Evolutionary conservation across 2,113 vertebrate genomes (phyloP), one percentile per base, ranked within the genome.

Genomic region (Cryptotis parvus): DNA sequence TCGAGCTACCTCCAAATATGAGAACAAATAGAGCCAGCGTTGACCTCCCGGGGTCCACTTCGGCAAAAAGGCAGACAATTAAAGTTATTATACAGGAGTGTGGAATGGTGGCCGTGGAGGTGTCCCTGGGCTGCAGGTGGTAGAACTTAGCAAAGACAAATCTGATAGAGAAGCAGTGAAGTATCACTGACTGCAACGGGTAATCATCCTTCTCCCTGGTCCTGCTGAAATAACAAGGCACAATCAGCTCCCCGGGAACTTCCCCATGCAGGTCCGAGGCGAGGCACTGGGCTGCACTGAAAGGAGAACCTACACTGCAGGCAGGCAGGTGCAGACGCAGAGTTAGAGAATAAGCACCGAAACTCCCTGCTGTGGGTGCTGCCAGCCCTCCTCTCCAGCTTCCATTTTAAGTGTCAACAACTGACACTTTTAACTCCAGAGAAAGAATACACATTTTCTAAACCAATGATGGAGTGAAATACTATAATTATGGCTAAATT

Each of bases 61-160:
- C 77, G 93, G 89, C 81, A 87, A 91, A 92, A n/a, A 92, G 74
- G 81, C 76, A 82, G n/a, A 63, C 31, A 43, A 41, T 89, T 82
- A 66, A 90, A 82, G 37, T 66, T 41, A 85, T 68, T 27, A 10
- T 22, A 4, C 22, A 41, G 68, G 70, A 77, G 45, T 18, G 31
- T 4, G 2, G n/a, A 9, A 15, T 33, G 33, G 16, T 24, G 5
- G 16, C 35, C 7, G 35, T 45, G 24, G 61, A 76, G 70, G 79
- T 31, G 74, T 81, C 78, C 79, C 69, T n/a, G 49, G 55, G 86
- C 89, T 20, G n/a, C 73, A 49, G 55, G 63, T 11, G 31, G 33
- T 33, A 88, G 70, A 94, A 43, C 61, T 91, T 78, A 55, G 22
- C 43, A 69, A 69, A 49, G 27, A 29, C 20, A 10, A 70, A 6